These are phyloP conservation scores for Atractosteus spatula DNA, from an alignment of 2,113 vertebrate species.

Conservation along the genomic window DNA sequence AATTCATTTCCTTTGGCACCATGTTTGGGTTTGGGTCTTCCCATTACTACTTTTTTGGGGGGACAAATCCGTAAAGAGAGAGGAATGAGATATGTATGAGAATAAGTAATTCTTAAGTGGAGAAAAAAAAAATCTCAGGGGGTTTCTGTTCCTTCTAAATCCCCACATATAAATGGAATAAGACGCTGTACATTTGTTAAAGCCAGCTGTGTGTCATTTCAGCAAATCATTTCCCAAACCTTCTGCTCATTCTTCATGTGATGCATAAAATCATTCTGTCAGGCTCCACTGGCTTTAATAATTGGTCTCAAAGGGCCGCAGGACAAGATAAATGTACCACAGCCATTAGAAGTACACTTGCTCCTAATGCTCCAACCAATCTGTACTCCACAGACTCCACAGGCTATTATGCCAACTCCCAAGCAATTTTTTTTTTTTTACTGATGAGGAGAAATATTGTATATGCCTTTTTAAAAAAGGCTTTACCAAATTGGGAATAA, in stretches of 20 bases:
- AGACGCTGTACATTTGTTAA: slow-evolving; percentile 22
- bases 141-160: slow-evolving; percentile 1
- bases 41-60: background rate
- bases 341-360: slow-evolving; percentile 39
- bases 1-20: no score
- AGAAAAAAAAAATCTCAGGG: background rate
- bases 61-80: background rate
- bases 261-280: slow-evolving; percentile 62
- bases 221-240: slow-evolving; percentile 46
- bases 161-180: slow-evolving; percentile 18
- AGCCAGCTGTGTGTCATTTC: slow-evolving; percentile 29
- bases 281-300: slow-evolving; percentile 53
- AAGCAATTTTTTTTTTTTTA: slow-evolving; percentile 56
- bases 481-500: slow-evolving; percentile 59
- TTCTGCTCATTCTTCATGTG: slow-evolving; percentile 41
- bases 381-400: slow-evolving; percentile 20
- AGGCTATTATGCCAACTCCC: slow-evolving; percentile 25
- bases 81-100: background rate
- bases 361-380: slow-evolving; percentile 31
- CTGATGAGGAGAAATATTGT: slow-evolving; percentile 47
- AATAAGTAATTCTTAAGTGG: background rate
- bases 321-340: slow-evolving; percentile 40
- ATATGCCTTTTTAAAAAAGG: slow-evolving; percentile 56
- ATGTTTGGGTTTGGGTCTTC: no score
- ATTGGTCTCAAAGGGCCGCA: slow-evolving; percentile 53